These are phyloP conservation scores for Conchocele bisecta DNA, from an alignment of 2,888 invertebrate genomes.

Conservation along the genomic window DNA sequence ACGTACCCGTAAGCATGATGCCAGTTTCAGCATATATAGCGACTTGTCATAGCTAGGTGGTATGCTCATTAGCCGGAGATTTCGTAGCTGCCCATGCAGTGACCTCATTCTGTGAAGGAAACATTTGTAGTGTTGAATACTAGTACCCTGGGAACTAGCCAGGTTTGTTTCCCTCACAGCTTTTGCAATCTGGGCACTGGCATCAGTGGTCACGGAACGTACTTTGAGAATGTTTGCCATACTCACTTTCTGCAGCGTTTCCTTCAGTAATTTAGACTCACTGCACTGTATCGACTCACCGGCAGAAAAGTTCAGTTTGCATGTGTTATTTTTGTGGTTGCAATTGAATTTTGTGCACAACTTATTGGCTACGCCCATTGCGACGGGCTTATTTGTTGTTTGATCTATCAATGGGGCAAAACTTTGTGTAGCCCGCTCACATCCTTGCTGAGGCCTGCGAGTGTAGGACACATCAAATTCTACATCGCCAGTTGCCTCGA, in stretches of 20 bases:
- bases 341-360: slow-evolving; percentile 8
- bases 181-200: slow-evolving; percentile 16
- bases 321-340: slow-evolving; percentile 5
- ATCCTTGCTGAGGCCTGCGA: slow-evolving; percentile 4
- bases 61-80: background rate
- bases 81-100: background rate
- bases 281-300: slow-evolving; percentile 9
- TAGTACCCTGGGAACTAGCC: background rate
- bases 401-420: slow-evolving; percentile 7
- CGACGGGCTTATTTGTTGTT: background rate
- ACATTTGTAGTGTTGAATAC: slow-evolving; percentile 16
- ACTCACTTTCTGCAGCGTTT: background rate
- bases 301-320: slow-evolving; percentile 9
- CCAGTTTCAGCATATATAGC: slow-evolving; percentile 2
- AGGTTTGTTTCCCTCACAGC: background rate
- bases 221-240: slow-evolving; percentile 4
- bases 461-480: slow-evolving; percentile 12
- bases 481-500: too few species aligned
- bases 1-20: background rate
- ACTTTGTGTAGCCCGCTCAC: slow-evolving; percentile 1
- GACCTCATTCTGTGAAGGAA: slow-evolving; percentile 18
- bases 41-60: background rate
- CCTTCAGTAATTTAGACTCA: background rate
- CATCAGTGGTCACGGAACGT: slow-evolving; percentile 13
- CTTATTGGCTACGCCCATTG: slow-evolving; percentile 1